Base-by-base conservation (phyloP, 2,113 vertebrate species). In the Varanus salvator region DNA sequence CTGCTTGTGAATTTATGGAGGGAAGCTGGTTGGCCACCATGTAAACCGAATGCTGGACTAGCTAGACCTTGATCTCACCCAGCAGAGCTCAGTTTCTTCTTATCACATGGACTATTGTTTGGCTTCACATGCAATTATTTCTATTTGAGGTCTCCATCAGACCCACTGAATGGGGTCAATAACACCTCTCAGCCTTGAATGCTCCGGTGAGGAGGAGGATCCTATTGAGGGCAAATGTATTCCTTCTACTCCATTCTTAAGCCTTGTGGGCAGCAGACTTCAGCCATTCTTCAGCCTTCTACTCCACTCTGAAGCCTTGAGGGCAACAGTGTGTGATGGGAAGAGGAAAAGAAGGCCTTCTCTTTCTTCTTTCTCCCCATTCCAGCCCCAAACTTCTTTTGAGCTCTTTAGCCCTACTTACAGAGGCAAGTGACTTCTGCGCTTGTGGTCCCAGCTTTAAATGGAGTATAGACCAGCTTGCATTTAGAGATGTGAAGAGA, bases 401-500 rank as follows among this genome's bases (percentile, higher is more conserved):
- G 82, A 69, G 74, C 69, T 77, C 74, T 78, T 85, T 34, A 78
- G 64, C 52, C 31, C 34, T 64, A 64, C 38, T 48, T 29, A 15
- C 72, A 84, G 68, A 84, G 9, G n/a, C 8, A 89, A 57, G 25
- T 82, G 87, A 29, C 38, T 83, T 38, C 23, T 25, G 11, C 72
- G 71, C 29, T 69, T 68, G 84, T 3, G n/a, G 52, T 38, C 23
- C 31, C 60, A 38, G 44, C 84, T 0, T 11, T 64, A 60, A 81
- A 52, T 38, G 69, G 86, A 76, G 87, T 82, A 87, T 68, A 87
- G 92, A 84, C 91, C 88, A 80, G 92, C 48, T 92, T 92, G 81
- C 86, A 81, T 91, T 89, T 90, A 88, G 87, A 86, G 64, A 77
- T 50, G 71, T 31, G 66, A 93, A 92, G 93, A 94, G 93, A 57